Conservation (phyloP, 2,113 vertebrate species). For the Paradisaea rubra region DNA sequence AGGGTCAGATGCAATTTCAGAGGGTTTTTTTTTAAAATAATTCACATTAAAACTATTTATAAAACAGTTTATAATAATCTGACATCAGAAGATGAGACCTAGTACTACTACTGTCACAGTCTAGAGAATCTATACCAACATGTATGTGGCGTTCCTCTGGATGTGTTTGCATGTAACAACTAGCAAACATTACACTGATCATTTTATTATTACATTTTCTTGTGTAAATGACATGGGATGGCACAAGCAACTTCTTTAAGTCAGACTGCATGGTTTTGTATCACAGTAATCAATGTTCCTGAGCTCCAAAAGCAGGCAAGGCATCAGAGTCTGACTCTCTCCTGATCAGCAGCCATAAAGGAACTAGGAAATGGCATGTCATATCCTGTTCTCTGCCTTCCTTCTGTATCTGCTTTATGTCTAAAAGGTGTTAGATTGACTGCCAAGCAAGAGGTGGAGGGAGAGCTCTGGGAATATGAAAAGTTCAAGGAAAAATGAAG, state of each 20-base stretch:
- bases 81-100: neutral
- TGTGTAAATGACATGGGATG: neutral
- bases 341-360: neutral
- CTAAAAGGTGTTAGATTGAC: neutral
- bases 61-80: neutral
- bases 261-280: neutral
- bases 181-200: neutral
- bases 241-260: neutral
- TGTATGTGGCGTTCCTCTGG: neutral
- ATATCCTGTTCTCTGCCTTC: neutral
- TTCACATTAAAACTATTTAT: neutral
- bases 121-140: neutral
- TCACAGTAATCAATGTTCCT: neutral
- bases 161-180: rapidly evolving
- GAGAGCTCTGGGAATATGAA: neutral
- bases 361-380: neutral
- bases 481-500: neutral
- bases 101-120: neutral
- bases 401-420: neutral
- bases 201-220: neutral
- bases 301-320: neutral
- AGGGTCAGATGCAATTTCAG: neutral
- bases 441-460: neutral
- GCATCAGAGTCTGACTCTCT: neutral
- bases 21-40: neutral